phyloP scores from a whole-genome alignment of 2,113 vertebrate species.

The Glaucomys volans region DNA sequence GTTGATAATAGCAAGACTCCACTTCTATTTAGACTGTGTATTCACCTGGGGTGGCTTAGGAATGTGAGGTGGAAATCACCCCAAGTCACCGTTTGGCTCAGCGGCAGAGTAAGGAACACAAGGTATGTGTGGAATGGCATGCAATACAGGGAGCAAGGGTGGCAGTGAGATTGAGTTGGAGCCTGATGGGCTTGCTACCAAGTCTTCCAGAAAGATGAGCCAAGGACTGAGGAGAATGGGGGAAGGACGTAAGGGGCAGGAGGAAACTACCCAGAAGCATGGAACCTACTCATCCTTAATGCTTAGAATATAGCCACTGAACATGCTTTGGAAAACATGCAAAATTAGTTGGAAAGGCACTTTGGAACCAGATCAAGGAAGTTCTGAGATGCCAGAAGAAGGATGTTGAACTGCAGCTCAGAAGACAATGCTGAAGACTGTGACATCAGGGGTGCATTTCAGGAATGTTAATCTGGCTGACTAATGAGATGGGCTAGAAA shows the following conservation, averaged over 20 bases:
- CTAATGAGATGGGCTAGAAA: slow-evolving; percentile 31
- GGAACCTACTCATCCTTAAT: neutral
- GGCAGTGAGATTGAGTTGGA: neutral
- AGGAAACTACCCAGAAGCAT: neutral
- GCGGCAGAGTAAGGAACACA: neutral
- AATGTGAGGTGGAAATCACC: neutral
- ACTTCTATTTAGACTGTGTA: neutral
- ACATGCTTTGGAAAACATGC: neutral
- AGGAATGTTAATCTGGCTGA: slow-evolving; percentile 60
- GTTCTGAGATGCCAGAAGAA: neutral
- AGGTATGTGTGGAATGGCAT: neutral
- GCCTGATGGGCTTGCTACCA: neutral
- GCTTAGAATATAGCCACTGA: neutral
- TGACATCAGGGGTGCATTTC: slow-evolving; percentile 54
- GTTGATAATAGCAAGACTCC: neutral
- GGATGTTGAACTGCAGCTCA: neutral
- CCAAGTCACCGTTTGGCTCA: neutral
- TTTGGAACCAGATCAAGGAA: neutral
- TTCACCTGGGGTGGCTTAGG: neutral
- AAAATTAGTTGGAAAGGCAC: neutral
- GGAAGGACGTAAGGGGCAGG: neutral
- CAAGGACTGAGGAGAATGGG: neutral
- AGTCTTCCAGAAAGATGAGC: neutral
- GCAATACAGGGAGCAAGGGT: neutral
- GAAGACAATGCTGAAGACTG: neutral